phyloP scores from a whole-genome alignment of 2,113 vertebrate genomes.

The Myodes glareolus region DNA sequence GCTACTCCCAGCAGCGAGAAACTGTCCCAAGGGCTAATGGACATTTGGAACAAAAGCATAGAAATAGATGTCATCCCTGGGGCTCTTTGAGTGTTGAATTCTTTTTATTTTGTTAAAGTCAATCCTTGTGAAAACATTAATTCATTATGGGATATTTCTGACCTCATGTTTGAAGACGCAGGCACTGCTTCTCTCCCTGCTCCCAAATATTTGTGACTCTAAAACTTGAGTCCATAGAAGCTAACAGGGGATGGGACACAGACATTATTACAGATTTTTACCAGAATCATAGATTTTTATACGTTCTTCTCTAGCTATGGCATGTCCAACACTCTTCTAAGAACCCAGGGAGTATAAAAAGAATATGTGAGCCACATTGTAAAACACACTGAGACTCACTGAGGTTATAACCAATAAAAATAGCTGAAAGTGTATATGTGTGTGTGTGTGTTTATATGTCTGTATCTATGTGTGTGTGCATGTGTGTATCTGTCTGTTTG shows the following conservation, averaged over 20 bases:
- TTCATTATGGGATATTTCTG: slow-evolving; percentile 24
- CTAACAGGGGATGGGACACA: neutral
- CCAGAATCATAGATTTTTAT: neutral
- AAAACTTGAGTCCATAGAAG: neutral
- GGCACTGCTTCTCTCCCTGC: neutral
- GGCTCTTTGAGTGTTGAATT: neutral
- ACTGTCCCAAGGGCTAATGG: neutral
- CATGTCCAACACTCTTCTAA: neutral
- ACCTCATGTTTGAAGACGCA: neutral
- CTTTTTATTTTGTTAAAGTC: slow-evolving; percentile 40
- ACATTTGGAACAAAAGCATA: neutral
- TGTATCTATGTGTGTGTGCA: too few species aligned
- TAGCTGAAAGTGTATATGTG: neutral
- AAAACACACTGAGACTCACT: neutral
- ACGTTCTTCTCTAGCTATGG: neutral
- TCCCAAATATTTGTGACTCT: neutral
- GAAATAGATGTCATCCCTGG: neutral
- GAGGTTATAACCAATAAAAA: neutral
- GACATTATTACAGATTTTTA: neutral
- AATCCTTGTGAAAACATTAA: neutral
- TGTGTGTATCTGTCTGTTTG: neutral
- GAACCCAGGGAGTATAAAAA: neutral
- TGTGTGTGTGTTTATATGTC: neutral
- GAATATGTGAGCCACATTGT: neutral
- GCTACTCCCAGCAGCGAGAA: neutral